Evolutionary conservation across 2,888 invertebrate species (phyloP), one percentile per base, ranked within the genome.

Genomic region (Formica aserva): DNA sequence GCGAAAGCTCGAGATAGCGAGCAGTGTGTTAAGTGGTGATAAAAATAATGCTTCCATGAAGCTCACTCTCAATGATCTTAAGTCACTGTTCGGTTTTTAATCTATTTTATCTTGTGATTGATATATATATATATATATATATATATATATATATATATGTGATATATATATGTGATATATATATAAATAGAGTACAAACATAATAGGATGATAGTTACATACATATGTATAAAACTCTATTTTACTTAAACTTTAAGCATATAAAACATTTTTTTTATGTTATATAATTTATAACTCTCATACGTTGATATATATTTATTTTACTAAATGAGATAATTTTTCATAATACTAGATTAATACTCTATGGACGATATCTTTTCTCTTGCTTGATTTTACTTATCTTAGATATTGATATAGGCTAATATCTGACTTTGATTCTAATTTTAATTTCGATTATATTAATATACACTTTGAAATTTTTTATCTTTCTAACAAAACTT

Each of bases 1-100:
- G 26, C 96, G 95, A 74, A 99, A 99, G 95, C 92, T 98, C 60
- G 95, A 96, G 66, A 93, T 99, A 60, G 98, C 99, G 0, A 96
- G 97, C 62, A 80, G 48, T n/a, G 78, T 80, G 35, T 0, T 80
- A 5, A 80, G 69, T 13, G 78, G 78, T 0, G 35, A 18, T 0
- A 35, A 8, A 5, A 67, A 18, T 29, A 52, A 57, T 0, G 2
- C 11, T n/a, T 13, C 1, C 1, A 13, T n/a, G 3, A 80, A 80
- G 3, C 78, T 80, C 5, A 80, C 78, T 6, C 13, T 80, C 4
- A 71, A 80, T 3, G 78, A 80, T 62, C 96, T 98, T 35, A 97
- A 97, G 93, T 95, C 96, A 92, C 95, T 97, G 0, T 97, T 97
- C 94, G 91, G 86, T n/a, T 77, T 92, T 4, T 93, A 90, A 89